phyloP scores from a whole-genome alignment of 2,888 invertebrate genomes.

The Aphodius granarius region DNA sequence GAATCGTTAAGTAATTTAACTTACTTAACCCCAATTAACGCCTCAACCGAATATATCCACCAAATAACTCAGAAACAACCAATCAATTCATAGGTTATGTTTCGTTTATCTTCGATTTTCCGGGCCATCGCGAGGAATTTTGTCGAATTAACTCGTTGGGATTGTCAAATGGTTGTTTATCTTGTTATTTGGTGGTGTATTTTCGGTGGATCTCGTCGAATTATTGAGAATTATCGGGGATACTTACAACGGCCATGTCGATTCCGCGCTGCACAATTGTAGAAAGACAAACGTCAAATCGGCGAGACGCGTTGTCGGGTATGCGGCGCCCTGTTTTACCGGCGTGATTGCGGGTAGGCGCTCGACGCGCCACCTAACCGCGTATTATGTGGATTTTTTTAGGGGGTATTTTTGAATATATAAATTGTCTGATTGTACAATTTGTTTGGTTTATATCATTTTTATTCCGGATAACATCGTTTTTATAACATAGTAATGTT shows the following conservation, averaged over 20 bases:
- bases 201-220: background rate
- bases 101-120: background rate
- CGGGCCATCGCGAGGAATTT: background rate
- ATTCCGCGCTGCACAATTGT: background rate
- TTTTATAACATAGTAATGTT: background rate
- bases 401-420: too few species aligned
- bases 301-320: background rate
- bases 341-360: too few species aligned
- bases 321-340: background rate
- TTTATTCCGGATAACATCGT: background rate
- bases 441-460: background rate
- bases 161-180: background rate
- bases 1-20: background rate
- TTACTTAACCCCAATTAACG: background rate
- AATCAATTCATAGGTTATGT: background rate
- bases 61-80: background rate
- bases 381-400: too few species aligned
- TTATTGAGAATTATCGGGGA: background rate
- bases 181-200: background rate
- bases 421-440: too few species aligned
- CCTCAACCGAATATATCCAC: background rate
- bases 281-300: background rate
- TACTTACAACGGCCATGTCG: slow-evolving; percentile 9
- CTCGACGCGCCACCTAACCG: too few species aligned
- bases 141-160: background rate